Evolutionary conservation across 2,113 vertebrate genomes (phyloP).

Genomic region (Anoplopoma fimbria): DNA sequence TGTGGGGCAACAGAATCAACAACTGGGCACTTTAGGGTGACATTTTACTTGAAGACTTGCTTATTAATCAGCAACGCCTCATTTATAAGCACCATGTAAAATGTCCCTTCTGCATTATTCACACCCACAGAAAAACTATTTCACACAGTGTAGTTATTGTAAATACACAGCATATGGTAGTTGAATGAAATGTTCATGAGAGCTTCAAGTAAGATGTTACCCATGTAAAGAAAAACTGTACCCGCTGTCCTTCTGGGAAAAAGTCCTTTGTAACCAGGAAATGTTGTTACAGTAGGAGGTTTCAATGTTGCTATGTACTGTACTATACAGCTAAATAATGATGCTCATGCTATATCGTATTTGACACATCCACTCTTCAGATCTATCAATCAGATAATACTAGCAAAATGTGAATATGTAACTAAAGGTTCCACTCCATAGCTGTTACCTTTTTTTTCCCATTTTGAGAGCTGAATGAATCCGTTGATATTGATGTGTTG

Average conservation of each 20-base stretch:
- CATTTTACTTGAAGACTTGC: conserved; percentile 73
- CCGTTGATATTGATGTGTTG: conserved; percentile 66
- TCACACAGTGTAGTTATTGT: conserved; percentile 54
- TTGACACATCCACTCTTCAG: conserved; percentile 55
- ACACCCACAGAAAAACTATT: conserved; percentile 6
- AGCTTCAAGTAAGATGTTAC: conserved; percentile 77
- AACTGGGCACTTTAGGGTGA: conserved; percentile 75
- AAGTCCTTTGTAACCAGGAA: conserved; percentile 62
- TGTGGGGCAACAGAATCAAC: conserved; percentile 72
- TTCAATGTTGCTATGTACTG: conserved; percentile 71
- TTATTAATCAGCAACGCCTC: conserved; percentile 56
- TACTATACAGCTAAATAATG: conserved; percentile 63
- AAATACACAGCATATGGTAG: conserved; percentile 55
- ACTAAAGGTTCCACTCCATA: conserved; percentile 60
- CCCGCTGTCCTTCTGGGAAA: conserved; percentile 49
- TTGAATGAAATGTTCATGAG: conserved; percentile 36
- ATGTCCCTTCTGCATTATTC: conserved; percentile 50
- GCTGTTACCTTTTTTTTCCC: conserved; percentile 34
- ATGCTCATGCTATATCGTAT: conserved; percentile 62
- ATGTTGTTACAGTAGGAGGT: conserved; percentile 62
- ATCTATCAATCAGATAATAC: conserved; percentile 61
- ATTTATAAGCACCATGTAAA: conserved; percentile 53
- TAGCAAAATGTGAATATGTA: conserved; percentile 77
- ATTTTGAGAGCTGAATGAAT: conserved; percentile 58
- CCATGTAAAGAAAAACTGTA: conserved; percentile 55